Conservation (phyloP, 64 coral and sea anemone genomes). For the Montipora efflorescens region DNA sequence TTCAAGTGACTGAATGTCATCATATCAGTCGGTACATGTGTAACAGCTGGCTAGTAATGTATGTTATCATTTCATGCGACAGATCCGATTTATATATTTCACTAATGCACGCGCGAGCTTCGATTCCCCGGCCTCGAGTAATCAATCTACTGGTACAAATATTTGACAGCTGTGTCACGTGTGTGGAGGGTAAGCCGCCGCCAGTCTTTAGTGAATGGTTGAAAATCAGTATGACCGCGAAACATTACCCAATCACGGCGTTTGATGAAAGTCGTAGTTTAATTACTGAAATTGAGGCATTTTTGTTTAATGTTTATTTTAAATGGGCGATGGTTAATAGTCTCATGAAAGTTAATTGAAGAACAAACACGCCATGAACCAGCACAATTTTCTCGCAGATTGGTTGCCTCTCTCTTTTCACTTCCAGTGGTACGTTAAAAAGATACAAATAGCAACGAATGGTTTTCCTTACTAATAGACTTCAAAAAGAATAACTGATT, state of each 20-base stretch:
- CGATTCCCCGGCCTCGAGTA: not conserved
- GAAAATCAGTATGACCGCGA: slow-evolving; percentile 48
- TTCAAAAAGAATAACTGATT: not conserved
- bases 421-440: not conserved
- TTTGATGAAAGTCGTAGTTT: not conserved
- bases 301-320: not conserved
- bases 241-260: slow-evolving; percentile 4
- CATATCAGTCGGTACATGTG: not conserved
- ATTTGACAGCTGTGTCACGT: slow-evolving; percentile 44
- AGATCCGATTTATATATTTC: not conserved
- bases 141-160: not conserved
- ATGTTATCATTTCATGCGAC: slow-evolving; percentile 2
- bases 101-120: not conserved
- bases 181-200: not conserved
- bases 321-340: not conserved
- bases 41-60: not conserved
- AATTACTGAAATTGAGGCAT: not conserved
- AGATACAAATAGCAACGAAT: not conserved
- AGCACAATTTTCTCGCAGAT: not conserved
- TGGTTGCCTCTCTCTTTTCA: not conserved
- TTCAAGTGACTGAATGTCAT: not conserved
- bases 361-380: not conserved
- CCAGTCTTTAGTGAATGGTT: slow-evolving; percentile 11
- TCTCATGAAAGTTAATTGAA: not conserved
- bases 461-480: not conserved